Percentiles rank a stretch among this genome's conserved stretches.
Conservation (phyloP, 2,888 invertebrate genomes). For the Troides oblongomaculatus region DNA sequence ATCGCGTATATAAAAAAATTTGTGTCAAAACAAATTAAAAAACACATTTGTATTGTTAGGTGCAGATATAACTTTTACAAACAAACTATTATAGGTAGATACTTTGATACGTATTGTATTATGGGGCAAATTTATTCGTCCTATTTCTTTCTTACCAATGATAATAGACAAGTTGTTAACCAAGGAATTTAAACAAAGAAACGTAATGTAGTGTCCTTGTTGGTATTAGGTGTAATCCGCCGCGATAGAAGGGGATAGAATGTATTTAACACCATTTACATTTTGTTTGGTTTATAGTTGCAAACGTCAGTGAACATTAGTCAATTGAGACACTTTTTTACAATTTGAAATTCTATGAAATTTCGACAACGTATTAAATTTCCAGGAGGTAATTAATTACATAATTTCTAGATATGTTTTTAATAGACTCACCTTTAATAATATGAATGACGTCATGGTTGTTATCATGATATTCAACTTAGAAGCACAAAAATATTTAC, state of each 20-base stretch:
- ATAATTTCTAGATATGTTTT: slow-evolving; percentile 27
- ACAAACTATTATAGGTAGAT: slow-evolving; percentile 27
- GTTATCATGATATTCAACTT: slow-evolving; percentile 78
- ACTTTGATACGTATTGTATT: slow-evolving; percentile 25
- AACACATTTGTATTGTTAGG: slow-evolving; percentile 28
- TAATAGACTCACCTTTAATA: slow-evolving; percentile 67
- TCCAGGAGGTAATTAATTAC: slow-evolving; percentile 5
- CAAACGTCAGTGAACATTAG: slow-evolving; percentile 66
- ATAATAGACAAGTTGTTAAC: slow-evolving; percentile 26
- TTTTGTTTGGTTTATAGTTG: slow-evolving; percentile 39
- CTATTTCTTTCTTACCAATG: slow-evolving; percentile 30
- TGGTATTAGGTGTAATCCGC: slow-evolving; percentile 4
- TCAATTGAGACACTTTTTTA: slow-evolving; percentile 69
- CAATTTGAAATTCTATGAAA: slow-evolving; percentile 12
- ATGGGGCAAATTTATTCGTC: slow-evolving; percentile 22
- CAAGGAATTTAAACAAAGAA: slow-evolving; percentile 26
- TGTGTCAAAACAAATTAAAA: slow-evolving; percentile 12
- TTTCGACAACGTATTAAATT: slow-evolving; percentile 10
- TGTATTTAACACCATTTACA: slow-evolving; percentile 7
- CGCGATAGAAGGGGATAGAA: slow-evolving; percentile 21
- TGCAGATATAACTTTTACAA: slow-evolving; percentile 19
- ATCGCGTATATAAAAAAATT: slow-evolving; percentile 29
- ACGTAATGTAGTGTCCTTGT: slow-evolving; percentile 23
- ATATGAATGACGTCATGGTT: slow-evolving; percentile 80
- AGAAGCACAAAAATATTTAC: slow-evolving; percentile 64